These are phyloP conservation scores for Watsonalla cultraria DNA, from an alignment of 2,888 invertebrate genomes.

Conservation along the genomic window DNA sequence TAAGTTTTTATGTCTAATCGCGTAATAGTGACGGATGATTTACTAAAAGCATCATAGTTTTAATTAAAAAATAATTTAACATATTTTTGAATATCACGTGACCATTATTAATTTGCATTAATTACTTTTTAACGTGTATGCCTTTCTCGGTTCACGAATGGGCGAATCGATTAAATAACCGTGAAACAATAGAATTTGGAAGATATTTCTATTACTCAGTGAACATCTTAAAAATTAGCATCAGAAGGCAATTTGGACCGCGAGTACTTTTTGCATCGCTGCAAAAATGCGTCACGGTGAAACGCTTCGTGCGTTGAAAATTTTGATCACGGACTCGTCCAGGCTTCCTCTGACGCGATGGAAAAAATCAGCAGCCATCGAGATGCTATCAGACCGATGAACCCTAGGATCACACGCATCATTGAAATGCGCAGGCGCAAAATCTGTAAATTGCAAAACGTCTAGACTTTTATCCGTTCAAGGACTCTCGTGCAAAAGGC, in stretches of 20 bases:
- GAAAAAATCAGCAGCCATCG: conserved; percentile 42
- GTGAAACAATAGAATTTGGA: conserved; percentile 47
- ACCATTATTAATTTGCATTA: conserved; percentile 12
- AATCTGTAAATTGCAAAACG: conserved; percentile 67
- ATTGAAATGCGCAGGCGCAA: conserved; percentile 70
- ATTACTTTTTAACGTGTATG: conserved; percentile 19
- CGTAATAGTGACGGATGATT: conserved; percentile 25
- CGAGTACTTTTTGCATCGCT: conserved; percentile 57
- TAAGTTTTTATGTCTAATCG: conserved; percentile 37
- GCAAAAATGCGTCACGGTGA: conserved; percentile 60
- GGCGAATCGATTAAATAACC: conserved; percentile 41
- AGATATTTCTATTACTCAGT: conserved; percentile 36
- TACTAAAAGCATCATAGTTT: conserved; percentile 14
- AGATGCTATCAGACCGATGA: conserved; percentile 62
- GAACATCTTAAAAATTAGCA: conserved; percentile 35
- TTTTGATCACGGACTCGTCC: conserved; percentile 57
- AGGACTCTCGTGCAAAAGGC: conserved; percentile 49
- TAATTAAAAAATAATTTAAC: conserved; percentile 13
- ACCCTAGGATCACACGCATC: conserved; percentile 60
- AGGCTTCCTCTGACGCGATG: conserved; percentile 37
- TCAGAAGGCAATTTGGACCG: conserved; percentile 44
- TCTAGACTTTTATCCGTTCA: conserved; percentile 67
- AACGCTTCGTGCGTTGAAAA: conserved; percentile 63
- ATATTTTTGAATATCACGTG: conserved; percentile 15
- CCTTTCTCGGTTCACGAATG: conserved; percentile 23